Evolutionary conservation across 2,888 invertebrate genomes (phyloP), one percentile per base, ranked within the genome.

Genomic region (Orthonevra nobilis): DNA sequence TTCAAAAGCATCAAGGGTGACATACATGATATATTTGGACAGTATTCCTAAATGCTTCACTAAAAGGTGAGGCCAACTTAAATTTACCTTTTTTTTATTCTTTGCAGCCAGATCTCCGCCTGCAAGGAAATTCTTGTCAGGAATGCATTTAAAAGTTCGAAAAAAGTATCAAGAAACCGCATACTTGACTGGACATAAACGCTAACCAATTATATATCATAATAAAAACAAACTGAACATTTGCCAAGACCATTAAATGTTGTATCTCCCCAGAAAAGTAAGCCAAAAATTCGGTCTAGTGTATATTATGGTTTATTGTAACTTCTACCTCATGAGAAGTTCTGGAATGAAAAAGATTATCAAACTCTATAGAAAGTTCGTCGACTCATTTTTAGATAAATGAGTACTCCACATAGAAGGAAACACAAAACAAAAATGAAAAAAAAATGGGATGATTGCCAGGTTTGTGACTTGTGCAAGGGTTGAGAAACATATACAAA

Each of bases 171-270:
- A 23, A 32, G 44, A 50, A 12, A 5, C 30, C 52, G 9, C 52
- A 46, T 46, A 74, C 52, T 52, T 58, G 52, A 52, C 38, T 20
- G 36, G 34, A 19, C 32, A 61, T 26, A 46, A 61, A 23, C 38
- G 20, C 46, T 60, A 68, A 44, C 46, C 30, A 61, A 68, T 63
- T 63, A 70, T 69, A 70, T 70, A 63, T 75, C 70, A 63, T 63
- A 63, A 50, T 44, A 70, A 70, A 69, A 54, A 38, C 17, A 30
- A 48, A 10, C 69, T 75, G 75, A 52, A 9, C 42, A 38, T n/a
- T 70, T 70, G 75, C 75, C 75, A 75, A 75, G 26, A 58, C 12
- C 17, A 19, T 69, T 56, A 56, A 50, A 58, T 69, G 63, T 75
- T 69, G 30, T 56, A 42, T 75, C 50, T 75, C 46, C 70, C 63